Conservation (phyloP, 2,113 vertebrate genomes). For the Seriola dumerili region DNA sequence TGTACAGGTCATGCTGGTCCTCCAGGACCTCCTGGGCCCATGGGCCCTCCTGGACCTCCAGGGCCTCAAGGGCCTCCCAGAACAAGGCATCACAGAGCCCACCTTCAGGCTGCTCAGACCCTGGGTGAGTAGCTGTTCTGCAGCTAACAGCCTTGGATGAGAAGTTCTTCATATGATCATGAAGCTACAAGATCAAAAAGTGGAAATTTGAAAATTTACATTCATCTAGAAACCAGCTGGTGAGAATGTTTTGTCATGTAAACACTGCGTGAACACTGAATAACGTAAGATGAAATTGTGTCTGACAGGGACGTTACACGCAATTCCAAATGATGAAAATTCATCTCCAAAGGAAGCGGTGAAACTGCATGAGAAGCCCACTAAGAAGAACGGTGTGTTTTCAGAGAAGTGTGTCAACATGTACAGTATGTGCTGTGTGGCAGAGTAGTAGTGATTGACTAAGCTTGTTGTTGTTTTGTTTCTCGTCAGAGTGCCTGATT, state of each 20-base stretch:
- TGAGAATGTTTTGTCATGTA: too few species aligned
- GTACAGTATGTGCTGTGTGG: too few species aligned
- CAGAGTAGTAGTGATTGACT: neutral
- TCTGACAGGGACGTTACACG: slow-evolving; percentile 82
- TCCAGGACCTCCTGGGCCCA: slow-evolving; percentile 76
- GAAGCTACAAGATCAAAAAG: too few species aligned
- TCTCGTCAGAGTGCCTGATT: slow-evolving; percentile 86
- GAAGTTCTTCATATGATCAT: too few species aligned
- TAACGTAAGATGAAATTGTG: neutral
- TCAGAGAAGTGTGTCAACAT: neutral
- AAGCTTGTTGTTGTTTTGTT: neutral
- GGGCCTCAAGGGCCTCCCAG: slow-evolving; percentile 84
- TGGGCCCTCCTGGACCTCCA: slow-evolving; percentile 77
- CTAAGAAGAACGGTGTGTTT: slow-evolving; percentile 84
- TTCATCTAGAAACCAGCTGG: too few species aligned
- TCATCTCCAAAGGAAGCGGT: slow-evolving; percentile 80
- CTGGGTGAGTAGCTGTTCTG: slow-evolving; percentile 63
- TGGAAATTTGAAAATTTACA: too few species aligned
- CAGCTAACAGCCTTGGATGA: too few species aligned
- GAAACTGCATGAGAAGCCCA: slow-evolving; percentile 62
- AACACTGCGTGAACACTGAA: neutral
- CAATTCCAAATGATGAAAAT: slow-evolving; percentile 90
- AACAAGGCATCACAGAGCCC: slow-evolving; percentile 83
- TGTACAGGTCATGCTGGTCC: slow-evolving; percentile 79
- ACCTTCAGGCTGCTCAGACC: slow-evolving; percentile 77